Evolutionary conservation across 2,888 invertebrate species (phyloP).

Genomic region (Eristalis tenax): DNA sequence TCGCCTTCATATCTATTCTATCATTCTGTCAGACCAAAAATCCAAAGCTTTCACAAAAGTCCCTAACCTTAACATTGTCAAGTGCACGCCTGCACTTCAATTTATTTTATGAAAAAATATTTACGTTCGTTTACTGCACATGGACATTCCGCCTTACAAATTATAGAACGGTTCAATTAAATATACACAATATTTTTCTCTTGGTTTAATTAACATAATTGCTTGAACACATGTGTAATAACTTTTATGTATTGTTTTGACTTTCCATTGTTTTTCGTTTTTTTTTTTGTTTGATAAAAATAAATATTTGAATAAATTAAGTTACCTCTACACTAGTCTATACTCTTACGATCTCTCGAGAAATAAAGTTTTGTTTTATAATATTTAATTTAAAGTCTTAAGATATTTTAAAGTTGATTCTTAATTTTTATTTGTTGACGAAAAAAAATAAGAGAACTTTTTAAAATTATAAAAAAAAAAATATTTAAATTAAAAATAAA

Average conservation of each 20-base stretch:
- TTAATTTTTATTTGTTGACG: not conserved
- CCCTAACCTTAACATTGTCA: not conserved
- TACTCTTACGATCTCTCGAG: not conserved
- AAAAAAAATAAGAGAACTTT: not conserved
- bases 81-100: not conserved
- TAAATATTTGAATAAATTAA: not conserved
- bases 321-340: not conserved
- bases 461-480: not conserved
- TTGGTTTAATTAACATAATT: slow-evolving; percentile 45
- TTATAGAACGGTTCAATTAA: slow-evolving; percentile 4
- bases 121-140: not conserved
- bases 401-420: not conserved
- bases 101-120: slow-evolving; percentile 3
- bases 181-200: not conserved
- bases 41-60: not conserved
- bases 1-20: not conserved
- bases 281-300: not conserved
- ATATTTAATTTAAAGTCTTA: not conserved
- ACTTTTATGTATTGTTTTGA: slow-evolving; percentile 4
- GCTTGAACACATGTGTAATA: slow-evolving; percentile 33
- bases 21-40: not conserved
- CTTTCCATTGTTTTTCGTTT: too few species aligned
- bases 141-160: not conserved
- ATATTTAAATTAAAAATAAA: not conserved
- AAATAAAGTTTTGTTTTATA: not conserved